phyloP scores from a whole-genome alignment of 2,888 invertebrate genomes.

The Tipula helvola region DNA sequence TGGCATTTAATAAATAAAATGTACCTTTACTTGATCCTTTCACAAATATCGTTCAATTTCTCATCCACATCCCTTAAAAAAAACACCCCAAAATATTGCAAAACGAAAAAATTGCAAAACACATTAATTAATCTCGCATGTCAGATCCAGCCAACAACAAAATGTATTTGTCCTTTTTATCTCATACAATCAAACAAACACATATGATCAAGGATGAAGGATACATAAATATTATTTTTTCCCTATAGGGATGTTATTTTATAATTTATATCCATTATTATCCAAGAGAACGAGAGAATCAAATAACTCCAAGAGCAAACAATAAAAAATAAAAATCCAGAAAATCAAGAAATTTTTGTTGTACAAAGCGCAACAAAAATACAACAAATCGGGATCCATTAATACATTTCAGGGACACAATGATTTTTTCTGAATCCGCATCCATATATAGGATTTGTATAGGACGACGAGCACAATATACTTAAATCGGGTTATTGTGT shows the following conservation, averaged over 20 bases:
- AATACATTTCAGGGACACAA: background rate
- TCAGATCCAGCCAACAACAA: background rate
- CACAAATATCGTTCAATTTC: too few relatives aligned
- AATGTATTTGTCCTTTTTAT: background rate
- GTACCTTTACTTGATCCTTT: too few relatives aligned
- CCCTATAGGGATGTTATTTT: background rate
- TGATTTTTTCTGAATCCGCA: background rate
- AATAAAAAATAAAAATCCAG: background rate
- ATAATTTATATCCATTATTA: background rate
- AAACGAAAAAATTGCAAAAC: background rate
- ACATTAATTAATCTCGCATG: background rate
- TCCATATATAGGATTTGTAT: background rate
- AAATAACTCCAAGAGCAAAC: background rate
- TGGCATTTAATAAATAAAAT: too few relatives aligned
- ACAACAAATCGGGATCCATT: background rate
- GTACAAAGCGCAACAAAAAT: background rate
- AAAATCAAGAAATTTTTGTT: background rate
- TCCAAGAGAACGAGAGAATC: background rate
- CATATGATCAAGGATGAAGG: background rate
- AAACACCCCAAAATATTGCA: background rate
- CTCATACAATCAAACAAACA: background rate
- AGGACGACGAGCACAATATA: background rate
- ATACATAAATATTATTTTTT: background rate
- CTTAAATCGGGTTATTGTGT: background rate
- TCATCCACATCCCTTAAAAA: background rate